Conservation (phyloP, 2,797 vertebrate species). For the Sebastes trivittatus region DNA sequence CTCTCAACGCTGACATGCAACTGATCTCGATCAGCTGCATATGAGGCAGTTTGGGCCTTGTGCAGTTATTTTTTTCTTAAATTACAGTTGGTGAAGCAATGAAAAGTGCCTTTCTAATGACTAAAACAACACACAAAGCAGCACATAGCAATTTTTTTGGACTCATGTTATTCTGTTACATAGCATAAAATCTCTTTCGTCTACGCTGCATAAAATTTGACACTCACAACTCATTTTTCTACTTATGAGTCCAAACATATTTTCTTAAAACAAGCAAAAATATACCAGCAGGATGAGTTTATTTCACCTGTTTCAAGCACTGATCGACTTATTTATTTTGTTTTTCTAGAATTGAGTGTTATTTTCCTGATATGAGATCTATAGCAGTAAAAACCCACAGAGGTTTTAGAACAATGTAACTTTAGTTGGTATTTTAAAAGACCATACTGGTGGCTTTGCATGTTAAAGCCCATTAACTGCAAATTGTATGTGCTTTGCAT, state of each 20-base stretch:
- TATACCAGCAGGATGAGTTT: not conserved
- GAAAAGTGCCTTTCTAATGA: slow-evolving; percentile 23
- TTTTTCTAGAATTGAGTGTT: not conserved
- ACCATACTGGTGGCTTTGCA: not conserved
- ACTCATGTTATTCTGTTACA: not conserved
- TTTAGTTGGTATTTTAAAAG: not conserved
- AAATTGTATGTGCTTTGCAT: not conserved
- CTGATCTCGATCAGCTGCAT: slow-evolving; percentile 47
- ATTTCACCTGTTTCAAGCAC: not conserved
- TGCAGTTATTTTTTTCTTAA: slow-evolving; percentile 30
- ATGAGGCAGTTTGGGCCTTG: slow-evolving; percentile 10
- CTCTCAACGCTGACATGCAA: slow-evolving; percentile 35
- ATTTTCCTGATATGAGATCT: not conserved
- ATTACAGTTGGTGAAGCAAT: slow-evolving; percentile 25
- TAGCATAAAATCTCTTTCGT: not conserved
- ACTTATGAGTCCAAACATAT: not conserved
- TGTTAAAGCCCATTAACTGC: slow-evolving; percentile 5
- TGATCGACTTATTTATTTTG: not conserved
- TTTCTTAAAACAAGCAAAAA: not conserved
- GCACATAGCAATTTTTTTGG: not conserved
- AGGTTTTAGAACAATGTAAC: not conserved
- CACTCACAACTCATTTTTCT: not conserved
- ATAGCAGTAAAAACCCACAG: not conserved
- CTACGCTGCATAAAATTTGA: not conserved
- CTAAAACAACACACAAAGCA: slow-evolving; percentile 12